Conservation (phyloP, 1,140 invertebrate genomes). For the Dolichoris vasculosae region DNA sequence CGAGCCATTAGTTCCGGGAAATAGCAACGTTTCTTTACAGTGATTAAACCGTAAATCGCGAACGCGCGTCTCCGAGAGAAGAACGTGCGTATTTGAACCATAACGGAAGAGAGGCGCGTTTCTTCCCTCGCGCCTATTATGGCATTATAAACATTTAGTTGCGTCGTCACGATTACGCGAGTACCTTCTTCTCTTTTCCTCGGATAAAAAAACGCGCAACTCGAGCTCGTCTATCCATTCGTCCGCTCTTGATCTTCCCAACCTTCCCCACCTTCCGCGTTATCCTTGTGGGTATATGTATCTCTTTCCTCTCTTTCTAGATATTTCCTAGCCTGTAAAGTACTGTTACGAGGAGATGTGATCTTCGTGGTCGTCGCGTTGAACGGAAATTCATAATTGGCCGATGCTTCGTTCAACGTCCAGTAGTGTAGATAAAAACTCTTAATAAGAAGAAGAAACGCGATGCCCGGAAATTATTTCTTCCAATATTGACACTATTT, state of each 20-base stretch:
- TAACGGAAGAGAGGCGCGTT: constrained; percentile 67
- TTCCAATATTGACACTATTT: not conserved
- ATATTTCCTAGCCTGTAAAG: not conserved
- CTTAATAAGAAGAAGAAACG: not conserved
- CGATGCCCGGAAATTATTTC: not conserved
- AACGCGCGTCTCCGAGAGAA: constrained; percentile 22
- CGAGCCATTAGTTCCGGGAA: constrained; percentile 66
- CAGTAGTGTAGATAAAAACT: not conserved
- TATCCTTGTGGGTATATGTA: not conserved
- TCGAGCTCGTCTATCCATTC: not conserved
- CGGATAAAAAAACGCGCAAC: not conserved
- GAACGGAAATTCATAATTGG: constrained; percentile 12
- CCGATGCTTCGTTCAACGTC: not conserved
- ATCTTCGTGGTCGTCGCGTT: not conserved
- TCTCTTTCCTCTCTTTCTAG: not conserved
- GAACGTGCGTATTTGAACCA: constrained; percentile 62
- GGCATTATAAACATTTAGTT: constrained; percentile 72
- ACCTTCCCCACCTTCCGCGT: no score
- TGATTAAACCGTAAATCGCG: constrained; percentile 65
- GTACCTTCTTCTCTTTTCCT: constrained; percentile 59
- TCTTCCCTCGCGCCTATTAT: constrained; percentile 66
- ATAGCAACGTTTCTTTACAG: constrained; percentile 59
- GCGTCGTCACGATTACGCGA: constrained; percentile 70
- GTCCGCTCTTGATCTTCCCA: not conserved
- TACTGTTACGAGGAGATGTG: not conserved